phyloP scores from a whole-genome alignment of 2,888 invertebrate species.

The Leptodirus hochenwartii region DNA sequence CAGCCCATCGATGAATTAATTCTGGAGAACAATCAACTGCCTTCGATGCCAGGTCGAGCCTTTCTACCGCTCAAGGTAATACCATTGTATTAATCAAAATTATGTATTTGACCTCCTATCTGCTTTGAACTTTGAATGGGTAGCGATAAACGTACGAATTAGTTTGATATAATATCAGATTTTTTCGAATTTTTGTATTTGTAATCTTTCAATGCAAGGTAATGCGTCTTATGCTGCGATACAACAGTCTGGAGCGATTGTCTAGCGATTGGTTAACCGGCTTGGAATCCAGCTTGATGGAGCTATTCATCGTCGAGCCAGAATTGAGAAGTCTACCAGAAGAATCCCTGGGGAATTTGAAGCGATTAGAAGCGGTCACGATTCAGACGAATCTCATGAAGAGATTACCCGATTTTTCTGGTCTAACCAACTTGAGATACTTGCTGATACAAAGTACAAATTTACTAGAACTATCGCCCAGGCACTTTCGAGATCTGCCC shows the following conservation, averaged over 20 bases:
- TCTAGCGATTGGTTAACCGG: constrained; percentile 67
- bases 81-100: too few relatives aligned
- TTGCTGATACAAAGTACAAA: constrained; percentile 52
- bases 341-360: constrained; percentile 56
- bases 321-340: constrained; percentile 59
- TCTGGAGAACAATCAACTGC: constrained; percentile 71
- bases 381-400: constrained; percentile 61
- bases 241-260: constrained; percentile 65
- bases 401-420: constrained; percentile 53
- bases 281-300: constrained; percentile 57
- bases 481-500: constrained; percentile 51
- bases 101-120: too few relatives aligned
- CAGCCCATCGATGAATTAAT: constrained; percentile 70
- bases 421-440: constrained; percentile 52
- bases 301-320: constrained; percentile 72
- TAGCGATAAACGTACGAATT: too few relatives aligned
- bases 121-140: too few relatives aligned
- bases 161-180: too few relatives aligned
- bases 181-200: too few relatives aligned
- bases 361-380: constrained; percentile 65
- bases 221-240: constrained; percentile 61
- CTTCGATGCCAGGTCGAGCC: constrained; percentile 65
- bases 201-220: too few relatives aligned
- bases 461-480: constrained; percentile 43
- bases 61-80: constrained; percentile 58